Percentiles rank a stretch among this genome's conserved stretches.
Evolutionary conservation across 2,797 vertebrate species (phyloP).

Genomic region (Astyanax mexicanus): DNA sequence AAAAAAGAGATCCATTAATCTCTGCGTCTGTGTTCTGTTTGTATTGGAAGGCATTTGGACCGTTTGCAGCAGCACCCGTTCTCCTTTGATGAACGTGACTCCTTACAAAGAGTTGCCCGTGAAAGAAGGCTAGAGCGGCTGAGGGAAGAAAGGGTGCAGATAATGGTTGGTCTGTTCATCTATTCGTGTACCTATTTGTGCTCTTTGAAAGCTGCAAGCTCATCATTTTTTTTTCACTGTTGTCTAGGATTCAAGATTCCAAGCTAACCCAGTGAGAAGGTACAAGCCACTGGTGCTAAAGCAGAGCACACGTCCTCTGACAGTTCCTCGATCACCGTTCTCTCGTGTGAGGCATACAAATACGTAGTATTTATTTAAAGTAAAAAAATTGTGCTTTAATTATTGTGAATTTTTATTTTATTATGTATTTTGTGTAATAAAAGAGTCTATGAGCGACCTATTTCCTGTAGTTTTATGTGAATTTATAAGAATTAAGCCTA

Average conservation of each 20-base stretch:
- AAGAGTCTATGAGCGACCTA: no score
- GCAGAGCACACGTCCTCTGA: background rate
- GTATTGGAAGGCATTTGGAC: accelerated
- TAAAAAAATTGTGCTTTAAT: background rate
- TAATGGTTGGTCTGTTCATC: background rate
- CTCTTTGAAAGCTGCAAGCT: background rate
- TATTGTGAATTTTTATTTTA: background rate
- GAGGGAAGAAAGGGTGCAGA: background rate
- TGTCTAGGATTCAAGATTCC: background rate
- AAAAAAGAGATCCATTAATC: no score
- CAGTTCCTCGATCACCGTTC: slow-evolving; percentile 13
- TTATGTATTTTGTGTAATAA: no score
- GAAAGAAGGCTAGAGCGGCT: slow-evolving; percentile 14
- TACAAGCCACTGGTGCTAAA: slow-evolving; percentile 35
- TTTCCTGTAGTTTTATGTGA: no score
- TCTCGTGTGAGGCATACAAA: background rate
- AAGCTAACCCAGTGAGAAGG: slow-evolving; percentile 35
- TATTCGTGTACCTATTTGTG: background rate
- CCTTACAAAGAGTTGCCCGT: slow-evolving; percentile 1
- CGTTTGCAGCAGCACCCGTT: background rate
- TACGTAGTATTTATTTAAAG: background rate
- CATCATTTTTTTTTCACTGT: background rate
- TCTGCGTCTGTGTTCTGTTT: no score
- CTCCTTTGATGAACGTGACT: slow-evolving; percentile 40
- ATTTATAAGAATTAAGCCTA: no score